A percentile compares a stretch with the other conserved stretches of the same genome.
phyloP scores from a whole-genome alignment of 2,113 vertebrate species.

The Odocoileus virginianus region DNA sequence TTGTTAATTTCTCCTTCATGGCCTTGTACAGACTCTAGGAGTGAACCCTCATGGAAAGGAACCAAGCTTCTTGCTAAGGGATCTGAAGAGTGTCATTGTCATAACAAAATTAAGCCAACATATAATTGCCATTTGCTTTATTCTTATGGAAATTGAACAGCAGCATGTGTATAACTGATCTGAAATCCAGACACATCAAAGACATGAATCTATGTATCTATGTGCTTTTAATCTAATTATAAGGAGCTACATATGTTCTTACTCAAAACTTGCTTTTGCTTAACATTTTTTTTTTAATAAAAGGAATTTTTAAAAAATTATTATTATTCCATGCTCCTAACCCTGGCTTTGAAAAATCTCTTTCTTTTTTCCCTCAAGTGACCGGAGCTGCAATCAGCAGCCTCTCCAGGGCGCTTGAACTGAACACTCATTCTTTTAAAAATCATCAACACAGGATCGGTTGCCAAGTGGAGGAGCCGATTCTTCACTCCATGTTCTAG shows the following conservation, averaged over 20 bases:
- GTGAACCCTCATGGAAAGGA: constrained; percentile 24
- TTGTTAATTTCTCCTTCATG: constrained; percentile 31
- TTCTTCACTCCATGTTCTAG: constrained; percentile 47
- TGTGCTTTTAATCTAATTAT: constrained; percentile 60
- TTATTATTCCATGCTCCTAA: neutral
- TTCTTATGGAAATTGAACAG: constrained; percentile 73
- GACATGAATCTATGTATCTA: constrained; percentile 37
- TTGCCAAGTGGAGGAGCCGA: constrained; percentile 68
- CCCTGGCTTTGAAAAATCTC: constrained; percentile 47
- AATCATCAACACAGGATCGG: constrained; percentile 68
- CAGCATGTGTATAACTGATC: constrained; percentile 67
- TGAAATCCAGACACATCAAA: constrained; percentile 65
- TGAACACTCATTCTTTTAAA: constrained; percentile 70
- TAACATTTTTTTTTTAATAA: constrained; percentile 37
- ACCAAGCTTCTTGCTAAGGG: constrained; percentile 54
- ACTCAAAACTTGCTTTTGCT: constrained; percentile 57
- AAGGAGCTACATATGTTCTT: constrained; percentile 58
- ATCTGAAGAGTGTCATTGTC: constrained; percentile 61
- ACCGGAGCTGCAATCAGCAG: constrained; percentile 31
- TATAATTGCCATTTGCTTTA: constrained; percentile 72
- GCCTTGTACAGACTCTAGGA: constrained; percentile 18
- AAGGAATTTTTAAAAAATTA: neutral
- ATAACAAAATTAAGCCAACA: constrained; percentile 70
- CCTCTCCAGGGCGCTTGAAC: constrained; percentile 67
- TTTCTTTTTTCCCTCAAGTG: constrained; percentile 58